Evolutionary conservation across 1,140 invertebrate species (phyloP).

Genomic region (Drosophila varians): DNA sequence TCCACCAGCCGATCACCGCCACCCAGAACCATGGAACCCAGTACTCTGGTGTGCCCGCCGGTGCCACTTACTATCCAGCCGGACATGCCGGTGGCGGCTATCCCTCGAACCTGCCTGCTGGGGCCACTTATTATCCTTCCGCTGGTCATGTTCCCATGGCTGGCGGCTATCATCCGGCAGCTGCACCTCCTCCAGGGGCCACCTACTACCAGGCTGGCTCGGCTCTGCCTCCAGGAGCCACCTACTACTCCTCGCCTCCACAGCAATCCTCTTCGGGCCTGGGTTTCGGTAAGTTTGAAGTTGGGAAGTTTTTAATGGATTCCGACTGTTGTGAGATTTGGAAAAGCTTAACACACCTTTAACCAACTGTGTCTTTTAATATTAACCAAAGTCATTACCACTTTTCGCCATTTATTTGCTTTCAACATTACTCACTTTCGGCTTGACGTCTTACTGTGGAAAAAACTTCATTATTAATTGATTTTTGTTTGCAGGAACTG

Average conservation of each 20-base stretch:
- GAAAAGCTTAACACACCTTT: not conserved
- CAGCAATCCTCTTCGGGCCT: constrained; percentile 75
- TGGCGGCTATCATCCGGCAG: constrained; percentile 60
- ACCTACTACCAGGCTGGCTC: constrained; percentile 71
- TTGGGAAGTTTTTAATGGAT: not conserved
- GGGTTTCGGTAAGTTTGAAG: constrained; percentile 66
- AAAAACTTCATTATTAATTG: not conserved
- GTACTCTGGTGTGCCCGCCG: constrained; percentile 52
- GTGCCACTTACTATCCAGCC: constrained; percentile 66
- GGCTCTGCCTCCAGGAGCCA: constrained; percentile 71
- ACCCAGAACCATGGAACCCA: constrained; percentile 61
- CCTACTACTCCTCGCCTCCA: constrained; percentile 62
- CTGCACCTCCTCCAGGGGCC: constrained; percentile 67
- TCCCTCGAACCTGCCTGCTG: constrained; percentile 43
- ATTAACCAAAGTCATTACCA: not conserved
- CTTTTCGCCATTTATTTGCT: not conserved
- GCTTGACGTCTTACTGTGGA: not conserved
- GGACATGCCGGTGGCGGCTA: constrained; percentile 38
- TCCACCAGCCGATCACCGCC: constrained; percentile 58
- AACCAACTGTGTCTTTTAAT: not conserved
- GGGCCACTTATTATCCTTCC: constrained; percentile 56
- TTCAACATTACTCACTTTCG: not conserved
- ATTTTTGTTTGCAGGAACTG: constrained; percentile 52
- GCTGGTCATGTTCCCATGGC: constrained; percentile 48
- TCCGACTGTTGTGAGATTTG: too few relatives aligned